A percentile compares a stretch with the other conserved stretches of the same genome.
phyloP scores from a whole-genome alignment of 2,888 invertebrate species.

The Eueremaeus valkanovi region DNA sequence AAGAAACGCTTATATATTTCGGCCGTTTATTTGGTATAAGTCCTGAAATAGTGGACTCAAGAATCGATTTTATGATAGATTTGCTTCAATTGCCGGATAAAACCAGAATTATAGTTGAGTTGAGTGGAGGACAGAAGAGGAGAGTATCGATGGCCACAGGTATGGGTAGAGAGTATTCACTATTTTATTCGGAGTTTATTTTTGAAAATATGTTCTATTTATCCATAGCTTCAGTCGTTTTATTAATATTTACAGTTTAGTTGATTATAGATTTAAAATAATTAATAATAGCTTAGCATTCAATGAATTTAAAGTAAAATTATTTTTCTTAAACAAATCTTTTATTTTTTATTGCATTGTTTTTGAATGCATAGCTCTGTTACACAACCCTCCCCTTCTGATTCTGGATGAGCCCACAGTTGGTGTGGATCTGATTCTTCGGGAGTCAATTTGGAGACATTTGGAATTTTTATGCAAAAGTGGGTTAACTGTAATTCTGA shows the following conservation, averaged over 20 bases:
- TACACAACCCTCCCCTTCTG: slow-evolving; percentile 85
- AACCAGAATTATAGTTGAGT: slow-evolving; percentile 71
- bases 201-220: too few species aligned
- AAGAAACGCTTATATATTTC: slow-evolving; percentile 92
- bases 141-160: slow-evolving; percentile 77
- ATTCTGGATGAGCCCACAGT: slow-evolving; percentile 91
- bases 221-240: too few species aligned
- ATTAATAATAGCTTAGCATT: too few species aligned
- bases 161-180: too few species aligned
- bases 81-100: slow-evolving; percentile 85
- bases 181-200: too few species aligned
- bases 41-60: slow-evolving; percentile 70
- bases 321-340: too few species aligned
- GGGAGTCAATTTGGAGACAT: slow-evolving; percentile 48
- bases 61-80: slow-evolving; percentile 78
- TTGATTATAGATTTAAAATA: too few species aligned
- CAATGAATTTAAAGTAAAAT: neutral
- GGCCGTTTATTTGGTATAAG: slow-evolving; percentile 93
- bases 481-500: slow-evolving; percentile 57
- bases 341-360: too few species aligned
- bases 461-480: slow-evolving; percentile 15
- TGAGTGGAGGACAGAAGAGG: slow-evolving; percentile 82
- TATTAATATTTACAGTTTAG: too few species aligned
- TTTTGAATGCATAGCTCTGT: slow-evolving; percentile 62
- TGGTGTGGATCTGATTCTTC: slow-evolving; percentile 80